Evolutionary conservation across 2,113 vertebrate species (phyloP), one percentile per base, ranked within the genome.

Genomic region (Dasyornis broadbenti): DNA sequence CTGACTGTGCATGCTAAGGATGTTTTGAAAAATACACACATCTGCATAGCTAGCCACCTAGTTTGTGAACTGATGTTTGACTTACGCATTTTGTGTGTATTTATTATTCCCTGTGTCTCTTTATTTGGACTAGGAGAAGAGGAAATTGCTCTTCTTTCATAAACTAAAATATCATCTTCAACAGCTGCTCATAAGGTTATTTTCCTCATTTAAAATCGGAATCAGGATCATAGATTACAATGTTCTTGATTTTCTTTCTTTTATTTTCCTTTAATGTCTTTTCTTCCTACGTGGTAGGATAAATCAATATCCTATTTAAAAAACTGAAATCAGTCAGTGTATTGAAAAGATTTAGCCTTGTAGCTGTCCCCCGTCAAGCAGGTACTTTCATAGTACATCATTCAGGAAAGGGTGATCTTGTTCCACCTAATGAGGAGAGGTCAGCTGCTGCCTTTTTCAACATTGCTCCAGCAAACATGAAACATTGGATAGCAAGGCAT

Each of bases 231-330:
- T 50, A 95, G 80, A 94, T 95, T 92, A 57, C 91, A 93, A 91
- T 59, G 15, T 63, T 93, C 37, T 59, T 76, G n/a, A 15, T 76
- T 92, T 89, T 90, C 63, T 54, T 86, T 83, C 42, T 78, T 79
- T 71, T 77, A 20, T 84, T 72, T 85, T 71, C 57, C 28, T 86
- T 90, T 82, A 77, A 64, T 81, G 63, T 65, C 24, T 89, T 81
- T 89, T 91, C 84, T 84, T 94, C 76, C 53, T 92, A 30, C 89
- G 19, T 89, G 84, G 88, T 59, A 76, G 79, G 24, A 73, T 90
- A 88, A 95, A 89, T 83, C 93, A 95, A 94, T 94, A 84, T 66
- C 72, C 90, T 83, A 44, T 93, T 94, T 92, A 69, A 93, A 65
- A 92, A 96, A 82, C 45, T 88, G 18, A 88, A 97, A 91, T 92